Base-by-base conservation (phyloP, 2,113 vertebrate genomes). In the Electrona antarctica region DNA sequence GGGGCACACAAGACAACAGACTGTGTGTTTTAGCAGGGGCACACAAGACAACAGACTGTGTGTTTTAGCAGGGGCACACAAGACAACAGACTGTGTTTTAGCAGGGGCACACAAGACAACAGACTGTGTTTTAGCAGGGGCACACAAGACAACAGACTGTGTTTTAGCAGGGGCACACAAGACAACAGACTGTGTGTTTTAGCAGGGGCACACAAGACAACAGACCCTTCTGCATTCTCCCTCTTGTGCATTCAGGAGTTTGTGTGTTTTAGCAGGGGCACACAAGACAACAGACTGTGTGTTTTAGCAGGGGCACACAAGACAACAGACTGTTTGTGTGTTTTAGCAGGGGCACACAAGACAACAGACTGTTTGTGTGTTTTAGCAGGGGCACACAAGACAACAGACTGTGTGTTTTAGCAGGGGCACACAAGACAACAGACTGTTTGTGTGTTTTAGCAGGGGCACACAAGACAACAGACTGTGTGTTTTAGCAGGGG, bases 71-170 rank as follows among this genome's bases (percentile, higher is more conserved):
- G 46, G 60, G 63, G 49, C 51, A 74, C 67, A 79, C 76, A 77
- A 89, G 83, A 87, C 77, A 85, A 70, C 29, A 11, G n/a, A n/a
- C n/a, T 87, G 71, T 60, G 71, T 81, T 82, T 71, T 65, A 74
- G 77, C 60, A n/a, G n/a, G n/a, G n/a, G n/a, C n/a, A n/a, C n/a
- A n/a, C n/a, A n/a, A n/a, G n/a, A n/a, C n/a, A n/a, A n/a, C n/a
- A n/a, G n/a, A n/a, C n/a, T n/a, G n/a, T n/a, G n/a, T n/a, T n/a
- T n/a, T n/a, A n/a, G n/a, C n/a, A 78, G 46, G 60, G 63, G 49
- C 51, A 74, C 67, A 79, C 76, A 77, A 89, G 83, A 87, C 77
- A 85, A 70, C 29, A 11, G n/a, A n/a, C n/a, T 87, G 71, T 60
- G 71, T 81, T 82, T 71, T 65, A 74, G 77, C 60, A n/a, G n/a